A percentile compares a stretch with the other conserved stretches of the same genome.
These are phyloP conservation scores for Apomyelois bistriatella DNA, from an alignment of 2,888 invertebrate species.

Conservation along the genomic window DNA sequence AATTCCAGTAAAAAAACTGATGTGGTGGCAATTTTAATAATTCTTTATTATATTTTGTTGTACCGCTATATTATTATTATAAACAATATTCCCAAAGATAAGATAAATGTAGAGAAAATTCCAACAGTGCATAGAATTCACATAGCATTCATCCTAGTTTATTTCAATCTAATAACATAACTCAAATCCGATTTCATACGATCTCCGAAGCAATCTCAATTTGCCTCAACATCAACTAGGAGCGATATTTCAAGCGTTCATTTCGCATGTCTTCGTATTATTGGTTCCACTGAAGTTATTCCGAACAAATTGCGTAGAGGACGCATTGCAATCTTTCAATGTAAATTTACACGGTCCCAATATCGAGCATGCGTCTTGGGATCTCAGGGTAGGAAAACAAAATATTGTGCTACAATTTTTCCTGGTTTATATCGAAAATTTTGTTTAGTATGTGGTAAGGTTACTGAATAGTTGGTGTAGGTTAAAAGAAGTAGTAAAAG, in stretches of 20 bases:
- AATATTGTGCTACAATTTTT: not conserved
- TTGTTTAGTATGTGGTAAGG: not conserved
- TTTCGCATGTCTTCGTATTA: slow-evolving; percentile 11
- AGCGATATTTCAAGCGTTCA: slow-evolving; percentile 11
- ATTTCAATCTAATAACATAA: slow-evolving; percentile 6
- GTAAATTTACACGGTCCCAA: slow-evolving; percentile 6
- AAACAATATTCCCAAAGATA: not conserved
- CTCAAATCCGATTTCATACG: slow-evolving; percentile 9
- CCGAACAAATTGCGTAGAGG: slow-evolving; percentile 13
- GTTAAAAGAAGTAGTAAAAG: too few species aligned
- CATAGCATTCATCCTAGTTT: not conserved
- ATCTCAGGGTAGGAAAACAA: not conserved
- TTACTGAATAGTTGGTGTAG: not conserved
- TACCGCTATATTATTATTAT: too few species aligned
- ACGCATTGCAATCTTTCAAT: slow-evolving; percentile 12
- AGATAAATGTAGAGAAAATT: not conserved
- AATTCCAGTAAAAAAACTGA: too few species aligned
- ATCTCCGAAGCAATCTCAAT: slow-evolving; percentile 10
- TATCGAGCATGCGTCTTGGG: slow-evolving; percentile 10
- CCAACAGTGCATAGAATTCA: not conserved
- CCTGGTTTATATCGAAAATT: not conserved
- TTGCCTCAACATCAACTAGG: slow-evolving; percentile 1
- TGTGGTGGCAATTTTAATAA: too few species aligned
- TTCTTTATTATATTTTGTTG: too few species aligned
- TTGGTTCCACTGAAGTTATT: slow-evolving; percentile 14